Evolutionary conservation across 2,888 invertebrate genomes (phyloP), one percentile per base, ranked within the genome.

Genomic region (Hartigia nigra): DNA sequence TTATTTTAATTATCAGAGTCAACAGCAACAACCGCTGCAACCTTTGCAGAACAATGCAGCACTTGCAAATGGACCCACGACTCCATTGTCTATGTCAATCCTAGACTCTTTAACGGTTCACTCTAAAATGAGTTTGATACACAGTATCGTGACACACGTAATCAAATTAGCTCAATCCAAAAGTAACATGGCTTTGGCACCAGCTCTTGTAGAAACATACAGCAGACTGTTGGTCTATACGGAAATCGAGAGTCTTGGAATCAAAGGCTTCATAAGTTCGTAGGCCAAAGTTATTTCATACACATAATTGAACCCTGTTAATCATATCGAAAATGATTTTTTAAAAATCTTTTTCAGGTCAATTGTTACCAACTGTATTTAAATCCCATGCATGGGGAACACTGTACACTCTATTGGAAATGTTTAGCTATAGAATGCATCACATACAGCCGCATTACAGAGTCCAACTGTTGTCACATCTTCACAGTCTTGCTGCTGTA

Each of bases 371-470:
- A 0, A 96, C 96, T 36, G 98, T 98, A 70, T 97, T 97, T 90
- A 97, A 97, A 91, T 96, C 96, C 23, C 97, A 98, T 86, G 97
- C 98, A 0, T 98, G 98, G 98, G 97, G 97, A 34, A 98, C 98
- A 78, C 93, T 99, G n/a, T 98, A 98, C 90, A 98, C 98, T 0
- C 92, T 99, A 69, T 91, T 99, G 88, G 98, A 99, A 92, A 98
- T 99, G 98, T 98, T 98, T 91, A 98, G 97, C 81, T 98, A 98
- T 91, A 94, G 99, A 74, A 95, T 99, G 92, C 98, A 98, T 91
- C 98, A 99, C 91, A 98, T 98, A 84, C 98, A 98, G 88, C 98
- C 98, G 0, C 98, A 98, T 92, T 99, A 98, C 92, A 93, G 98
- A 77, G 97, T 98, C 12, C 98, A 98, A 86, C 93, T 99, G 75